Percentiles rank a stretch among this genome's conserved stretches.
These are phyloP conservation scores for Scylla paramamosain DNA, from an alignment of 1,140 invertebrate species.

Conservation along the genomic window DNA sequence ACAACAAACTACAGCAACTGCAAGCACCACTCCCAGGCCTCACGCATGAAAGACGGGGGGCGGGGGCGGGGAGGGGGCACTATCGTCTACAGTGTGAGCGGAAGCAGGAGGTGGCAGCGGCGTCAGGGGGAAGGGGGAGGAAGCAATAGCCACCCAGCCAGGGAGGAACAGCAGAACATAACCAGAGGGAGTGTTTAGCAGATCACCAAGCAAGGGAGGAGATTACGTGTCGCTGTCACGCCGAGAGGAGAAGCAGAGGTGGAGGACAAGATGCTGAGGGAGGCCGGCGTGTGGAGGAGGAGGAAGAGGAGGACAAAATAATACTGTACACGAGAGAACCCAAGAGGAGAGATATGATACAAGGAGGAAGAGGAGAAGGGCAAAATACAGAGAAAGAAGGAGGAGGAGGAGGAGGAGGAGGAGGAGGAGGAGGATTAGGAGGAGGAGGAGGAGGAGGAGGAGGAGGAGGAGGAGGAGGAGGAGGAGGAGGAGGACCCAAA, in stretches of 20 bases:
- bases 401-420: neutral
- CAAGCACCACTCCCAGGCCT: constrained; percentile 52
- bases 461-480: no score
- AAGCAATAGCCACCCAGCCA: neutral
- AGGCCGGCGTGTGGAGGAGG: neutral
- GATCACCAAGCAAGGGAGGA: neutral
- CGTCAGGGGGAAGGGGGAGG: neutral
- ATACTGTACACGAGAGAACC: neutral
- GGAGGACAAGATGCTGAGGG: neutral
- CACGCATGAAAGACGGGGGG: neutral
- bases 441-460: no score
- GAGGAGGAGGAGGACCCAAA: no score
- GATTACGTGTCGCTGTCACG: neutral
- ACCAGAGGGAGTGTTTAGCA: neutral
- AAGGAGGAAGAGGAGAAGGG: neutral
- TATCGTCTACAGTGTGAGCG: neutral
- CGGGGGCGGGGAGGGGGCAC: neutral
- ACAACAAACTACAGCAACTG: constrained; percentile 65
- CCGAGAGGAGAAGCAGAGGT: neutral
- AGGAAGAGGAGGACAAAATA: neutral
- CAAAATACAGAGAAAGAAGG: neutral
- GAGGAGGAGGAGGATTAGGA: no score
- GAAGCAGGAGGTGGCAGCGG: neutral
- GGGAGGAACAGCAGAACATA: neutral
- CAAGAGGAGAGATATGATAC: neutral